A percentile compares a stretch with the other conserved stretches of the same genome.
Evolutionary conservation across 2,888 invertebrate genomes (phyloP).

Genomic region (Miltochrista miniata): DNA sequence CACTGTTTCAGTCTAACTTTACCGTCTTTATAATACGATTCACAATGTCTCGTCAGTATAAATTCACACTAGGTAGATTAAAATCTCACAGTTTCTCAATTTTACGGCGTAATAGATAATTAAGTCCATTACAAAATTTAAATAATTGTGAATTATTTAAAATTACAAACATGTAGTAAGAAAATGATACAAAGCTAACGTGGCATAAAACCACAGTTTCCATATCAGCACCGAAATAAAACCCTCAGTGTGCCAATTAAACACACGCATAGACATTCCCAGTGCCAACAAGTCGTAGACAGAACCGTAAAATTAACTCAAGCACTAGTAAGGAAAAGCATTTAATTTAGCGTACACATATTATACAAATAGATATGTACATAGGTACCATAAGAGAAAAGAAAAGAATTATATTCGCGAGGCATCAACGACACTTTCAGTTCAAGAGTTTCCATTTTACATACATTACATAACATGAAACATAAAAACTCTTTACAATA

Average conservation of each 20-base stretch:
- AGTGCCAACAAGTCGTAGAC: constrained; percentile 8
- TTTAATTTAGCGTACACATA: constrained; percentile 1
- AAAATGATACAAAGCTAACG: neutral
- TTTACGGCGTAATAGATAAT: neutral
- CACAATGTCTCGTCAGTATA: too few species aligned
- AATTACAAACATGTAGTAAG: neutral
- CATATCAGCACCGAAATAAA: constrained; percentile 1
- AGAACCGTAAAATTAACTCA: constrained; percentile 5
- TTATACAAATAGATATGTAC: too few species aligned
- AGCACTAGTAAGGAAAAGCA: constrained; percentile 1
- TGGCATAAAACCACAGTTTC: neutral
- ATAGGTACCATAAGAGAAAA: too few species aligned
- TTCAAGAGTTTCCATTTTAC: too few species aligned
- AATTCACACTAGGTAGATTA: too few species aligned
- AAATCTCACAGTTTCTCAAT: too few species aligned
- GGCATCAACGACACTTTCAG: too few species aligned
- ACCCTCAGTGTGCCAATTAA: constrained; percentile 4
- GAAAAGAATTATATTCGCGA: too few species aligned
- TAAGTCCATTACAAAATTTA: neutral
- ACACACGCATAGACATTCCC: neutral
- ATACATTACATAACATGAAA: too few species aligned
- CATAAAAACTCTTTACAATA: too few species aligned
- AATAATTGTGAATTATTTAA: neutral
- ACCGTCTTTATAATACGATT: too few species aligned
- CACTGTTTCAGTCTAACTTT: too few species aligned